A percentile compares a stretch with the other conserved stretches of the same genome.
Evolutionary conservation across 2,113 vertebrate species (phyloP).

Genomic region (Campylomormyrus tamandua): DNA sequence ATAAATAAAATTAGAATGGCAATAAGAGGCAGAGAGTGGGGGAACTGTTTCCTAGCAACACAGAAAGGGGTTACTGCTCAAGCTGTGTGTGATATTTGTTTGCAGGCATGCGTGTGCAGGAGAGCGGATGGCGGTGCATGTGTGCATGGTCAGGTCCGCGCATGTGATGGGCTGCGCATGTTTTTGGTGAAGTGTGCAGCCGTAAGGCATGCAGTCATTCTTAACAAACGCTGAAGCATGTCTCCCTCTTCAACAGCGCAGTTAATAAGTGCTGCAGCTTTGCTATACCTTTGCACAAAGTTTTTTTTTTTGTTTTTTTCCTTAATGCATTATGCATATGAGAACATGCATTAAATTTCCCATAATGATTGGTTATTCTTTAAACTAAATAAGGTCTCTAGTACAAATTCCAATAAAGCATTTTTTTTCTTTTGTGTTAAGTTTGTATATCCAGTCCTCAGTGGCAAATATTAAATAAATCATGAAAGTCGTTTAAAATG

Average conservation of each 20-base stretch:
- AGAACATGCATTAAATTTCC: background rate
- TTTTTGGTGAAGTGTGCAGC: background rate
- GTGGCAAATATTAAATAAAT: background rate
- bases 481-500: background rate
- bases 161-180: background rate
- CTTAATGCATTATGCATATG: background rate
- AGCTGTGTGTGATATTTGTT: slow-evolving; percentile 22
- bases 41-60: slow-evolving; percentile 69
- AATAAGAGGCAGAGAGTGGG: slow-evolving; percentile 43
- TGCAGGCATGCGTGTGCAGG: slow-evolving; percentile 17
- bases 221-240: background rate
- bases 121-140: slow-evolving; percentile 1
- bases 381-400: background rate
- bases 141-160: background rate
- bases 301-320: background rate
- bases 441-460: background rate
- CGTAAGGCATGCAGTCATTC: background rate
- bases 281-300: background rate
- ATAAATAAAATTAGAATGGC: slow-evolving; percentile 47
- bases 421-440: background rate
- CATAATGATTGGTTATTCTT: background rate
- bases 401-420: background rate
- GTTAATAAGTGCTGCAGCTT: background rate
- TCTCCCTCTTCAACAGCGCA: background rate
- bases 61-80: slow-evolving; percentile 50